phyloP scores from a whole-genome alignment of 2,113 vertebrate genomes.

The Talpa occidentalis region DNA sequence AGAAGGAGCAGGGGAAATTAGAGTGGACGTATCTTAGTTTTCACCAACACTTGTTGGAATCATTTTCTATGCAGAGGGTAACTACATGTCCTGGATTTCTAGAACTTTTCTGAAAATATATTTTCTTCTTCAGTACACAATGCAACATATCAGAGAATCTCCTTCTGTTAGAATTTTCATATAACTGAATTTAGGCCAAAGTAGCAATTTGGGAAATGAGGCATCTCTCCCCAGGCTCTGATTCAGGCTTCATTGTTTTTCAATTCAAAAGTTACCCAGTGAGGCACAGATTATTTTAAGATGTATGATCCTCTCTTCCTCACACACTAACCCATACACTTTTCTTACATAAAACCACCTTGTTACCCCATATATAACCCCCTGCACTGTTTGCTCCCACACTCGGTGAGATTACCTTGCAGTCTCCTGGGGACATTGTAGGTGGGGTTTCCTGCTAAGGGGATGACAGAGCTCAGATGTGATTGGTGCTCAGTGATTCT shows the following conservation, averaged over 20 bases:
- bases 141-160: background rate
- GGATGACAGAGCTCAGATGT: background rate
- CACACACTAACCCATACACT: background rate
- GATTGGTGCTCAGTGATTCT: background rate
- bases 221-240: background rate
- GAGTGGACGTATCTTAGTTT: background rate
- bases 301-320: background rate
- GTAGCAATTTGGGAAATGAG: background rate
- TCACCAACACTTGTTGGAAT: background rate
- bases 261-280: accelerated
- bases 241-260: background rate
- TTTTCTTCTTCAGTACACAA: background rate
- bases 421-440: background rate
- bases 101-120: background rate
- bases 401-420: background rate
- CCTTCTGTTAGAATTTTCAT: background rate
- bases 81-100: background rate
- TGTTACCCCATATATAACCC: background rate
- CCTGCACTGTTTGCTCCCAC: accelerated
- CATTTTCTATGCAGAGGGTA: background rate
- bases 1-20: too few species aligned
- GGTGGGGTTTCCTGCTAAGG: background rate
- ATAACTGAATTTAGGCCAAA: background rate
- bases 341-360: background rate
- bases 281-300: background rate